Percentiles rank a stretch among this genome's conserved stretches.
These are phyloP conservation scores for Odontophorus gujanensis DNA, from an alignment of 2,113 vertebrate species.

Conservation along the genomic window DNA sequence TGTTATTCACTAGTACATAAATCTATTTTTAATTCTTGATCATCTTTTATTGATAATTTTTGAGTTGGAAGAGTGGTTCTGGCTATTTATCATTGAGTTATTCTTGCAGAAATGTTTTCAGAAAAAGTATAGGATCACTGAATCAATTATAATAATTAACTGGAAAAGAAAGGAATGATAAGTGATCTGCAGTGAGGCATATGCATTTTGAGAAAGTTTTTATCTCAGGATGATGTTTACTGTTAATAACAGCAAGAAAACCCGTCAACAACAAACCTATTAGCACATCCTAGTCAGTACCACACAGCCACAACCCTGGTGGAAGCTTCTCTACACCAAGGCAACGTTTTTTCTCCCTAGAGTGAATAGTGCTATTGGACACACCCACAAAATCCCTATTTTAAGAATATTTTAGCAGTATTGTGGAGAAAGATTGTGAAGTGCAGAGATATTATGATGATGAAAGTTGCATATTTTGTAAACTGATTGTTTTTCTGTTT, in stretches of 20 bases:
- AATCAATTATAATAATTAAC: constrained; percentile 51
- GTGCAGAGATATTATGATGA: background rate
- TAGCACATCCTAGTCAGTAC: background rate
- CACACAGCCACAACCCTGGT: background rate
- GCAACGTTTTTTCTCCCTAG: background rate
- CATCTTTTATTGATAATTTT: background rate
- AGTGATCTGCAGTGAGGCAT: background rate
- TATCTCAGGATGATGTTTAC: background rate
- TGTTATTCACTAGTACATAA: background rate
- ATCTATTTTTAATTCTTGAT: background rate
- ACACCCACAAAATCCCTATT: background rate
- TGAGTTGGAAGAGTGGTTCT: background rate
- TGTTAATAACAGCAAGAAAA: constrained; percentile 31
- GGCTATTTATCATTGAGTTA: background rate
- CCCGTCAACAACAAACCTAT: background rate
- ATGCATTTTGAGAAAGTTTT: background rate
- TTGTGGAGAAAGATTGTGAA: background rate
- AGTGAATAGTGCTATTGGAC: background rate
- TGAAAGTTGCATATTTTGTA: background rate
- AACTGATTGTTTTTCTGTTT: constrained; percentile 33
- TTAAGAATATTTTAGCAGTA: background rate
- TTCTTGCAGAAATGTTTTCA: background rate
- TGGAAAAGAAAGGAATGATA: background rate
- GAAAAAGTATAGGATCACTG: background rate
- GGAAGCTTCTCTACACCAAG: background rate